Percentiles rank a stretch among this genome's conserved stretches.
phyloP scores from a whole-genome alignment of 2,113 vertebrate species.

The Vireo altiloquus region DNA sequence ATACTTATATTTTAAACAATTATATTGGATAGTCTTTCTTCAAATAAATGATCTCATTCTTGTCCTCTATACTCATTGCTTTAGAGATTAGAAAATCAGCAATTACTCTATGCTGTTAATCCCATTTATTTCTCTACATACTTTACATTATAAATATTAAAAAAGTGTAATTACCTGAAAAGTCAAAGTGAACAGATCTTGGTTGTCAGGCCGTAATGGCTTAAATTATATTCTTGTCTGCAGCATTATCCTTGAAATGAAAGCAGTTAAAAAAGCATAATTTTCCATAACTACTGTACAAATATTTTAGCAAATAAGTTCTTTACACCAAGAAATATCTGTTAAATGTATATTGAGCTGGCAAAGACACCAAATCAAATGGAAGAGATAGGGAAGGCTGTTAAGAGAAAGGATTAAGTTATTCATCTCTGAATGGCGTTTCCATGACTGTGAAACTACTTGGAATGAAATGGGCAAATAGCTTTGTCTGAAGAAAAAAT shows the following conservation, averaged over 20 bases:
- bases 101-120: background rate
- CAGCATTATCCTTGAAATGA: background rate
- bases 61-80: background rate
- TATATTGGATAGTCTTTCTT: background rate
- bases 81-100: background rate
- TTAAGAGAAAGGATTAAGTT: conserved; percentile 42
- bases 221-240: background rate
- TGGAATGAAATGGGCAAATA: conserved; percentile 38
- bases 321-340: background rate
- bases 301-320: conserved; percentile 10
- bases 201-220: background rate
- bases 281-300: background rate
- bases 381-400: background rate
- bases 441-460: conserved; percentile 42
- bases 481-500: conserved; percentile 19
- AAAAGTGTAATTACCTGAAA: background rate
- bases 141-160: background rate
- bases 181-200: background rate
- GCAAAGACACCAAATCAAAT: conserved; percentile 12
- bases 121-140: background rate
- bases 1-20: background rate
- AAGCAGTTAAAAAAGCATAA: background rate
- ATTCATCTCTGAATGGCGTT: conserved; percentile 38
- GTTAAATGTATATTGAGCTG: background rate
- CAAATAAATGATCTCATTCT: background rate